Evolutionary conservation across 30 jellyfish, hydroid and myxozoan genomes (phyloP), one percentile per base, ranked within the genome.

Genomic region (Pseudorhiza aurosa): DNA sequence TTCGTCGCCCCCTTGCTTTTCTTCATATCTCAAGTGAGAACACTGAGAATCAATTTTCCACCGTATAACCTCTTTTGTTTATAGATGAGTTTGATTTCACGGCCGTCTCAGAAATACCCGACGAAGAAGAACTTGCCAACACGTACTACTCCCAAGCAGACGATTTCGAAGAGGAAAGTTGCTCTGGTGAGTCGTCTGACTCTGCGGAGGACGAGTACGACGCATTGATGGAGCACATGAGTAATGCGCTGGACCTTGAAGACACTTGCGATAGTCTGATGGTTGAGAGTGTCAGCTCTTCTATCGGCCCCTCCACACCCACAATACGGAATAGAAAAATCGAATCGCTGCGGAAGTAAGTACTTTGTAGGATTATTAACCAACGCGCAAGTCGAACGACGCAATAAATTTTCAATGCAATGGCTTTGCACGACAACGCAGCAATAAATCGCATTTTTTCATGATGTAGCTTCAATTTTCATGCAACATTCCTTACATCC

Each of bases 121-220:
- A 81, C 14, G 95, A 81, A 22, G 97, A 86, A 45, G 87, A 82
- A 11, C 85, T 88, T 8, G 97, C 97, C 21, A 90, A 88, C 85
- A 88, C 97, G 0, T 88, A 80, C 57, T 88, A 88, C 72, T 71
- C 97, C 0, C 87, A 58, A 58, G 85, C n/a, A 19, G 97, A 90
- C 56, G 89, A 72, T 0, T 87, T 80, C 31, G 95, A 81, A 44
- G 92, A 73, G 39, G 96, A 75, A 46, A 33, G 68, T 33, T 30
- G 87, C 46, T 70, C 82, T 17, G 51, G 37, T 21, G 36, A 62
- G 25, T 75, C 25, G 0, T 50, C 70, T 43, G 75, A 65, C 35
- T 63, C 87, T 15, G n/a, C n/a, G n/a, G 86, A 76, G 28, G 97
- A 83, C 40, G 97, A 90, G 33, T 75, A 73, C 30, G 88, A 55